Conservation (phyloP, 1,140 invertebrate genomes). For the Octopus sinensis region DNA sequence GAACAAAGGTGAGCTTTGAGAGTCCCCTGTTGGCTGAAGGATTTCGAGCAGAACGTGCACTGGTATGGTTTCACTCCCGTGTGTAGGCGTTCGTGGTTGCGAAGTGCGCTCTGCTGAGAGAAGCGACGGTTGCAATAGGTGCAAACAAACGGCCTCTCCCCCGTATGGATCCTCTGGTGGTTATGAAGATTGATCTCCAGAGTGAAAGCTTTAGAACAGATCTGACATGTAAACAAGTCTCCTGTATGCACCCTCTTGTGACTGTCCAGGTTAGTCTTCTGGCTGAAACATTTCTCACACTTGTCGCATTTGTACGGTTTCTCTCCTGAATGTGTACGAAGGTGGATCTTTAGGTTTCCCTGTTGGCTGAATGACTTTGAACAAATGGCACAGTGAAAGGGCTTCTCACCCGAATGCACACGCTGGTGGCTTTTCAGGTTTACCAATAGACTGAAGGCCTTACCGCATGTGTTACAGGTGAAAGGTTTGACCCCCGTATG, state of each 20-base stretch:
- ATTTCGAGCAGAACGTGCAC: constrained; percentile 16
- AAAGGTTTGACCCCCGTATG: constrained; percentile 75
- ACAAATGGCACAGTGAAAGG: constrained; percentile 72
- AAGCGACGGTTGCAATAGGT: constrained; percentile 23
- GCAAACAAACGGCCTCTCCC: constrained; percentile 20
- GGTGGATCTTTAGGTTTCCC: constrained; percentile 76
- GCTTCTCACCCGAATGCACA: constrained; percentile 66
- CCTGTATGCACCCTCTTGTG: constrained; percentile 31
- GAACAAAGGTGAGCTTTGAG: constrained; percentile 71
- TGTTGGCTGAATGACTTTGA: constrained; percentile 87
- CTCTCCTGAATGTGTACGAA: constrained; percentile 19
- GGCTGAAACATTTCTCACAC: constrained; percentile 24
- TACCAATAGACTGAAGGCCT: constrained; percentile 28
- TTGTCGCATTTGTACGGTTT: constrained; percentile 21
- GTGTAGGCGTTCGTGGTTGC: constrained; percentile 21
- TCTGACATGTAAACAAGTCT: constrained; percentile 80
- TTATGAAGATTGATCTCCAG: constrained; percentile 45
- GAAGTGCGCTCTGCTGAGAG: constrained; percentile 22
- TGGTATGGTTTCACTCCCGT: constrained; percentile 21
- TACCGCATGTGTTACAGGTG: constrained; percentile 36
- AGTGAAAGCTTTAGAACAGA: constrained; percentile 84
- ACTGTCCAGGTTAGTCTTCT: constrained; percentile 17
- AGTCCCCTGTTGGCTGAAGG: constrained; percentile 66
- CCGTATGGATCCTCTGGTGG: neutral
- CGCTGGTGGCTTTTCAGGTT: constrained; percentile 62